Conservation (phyloP, 1,140 invertebrate genomes). For the Antheraea mylitta region DNA sequence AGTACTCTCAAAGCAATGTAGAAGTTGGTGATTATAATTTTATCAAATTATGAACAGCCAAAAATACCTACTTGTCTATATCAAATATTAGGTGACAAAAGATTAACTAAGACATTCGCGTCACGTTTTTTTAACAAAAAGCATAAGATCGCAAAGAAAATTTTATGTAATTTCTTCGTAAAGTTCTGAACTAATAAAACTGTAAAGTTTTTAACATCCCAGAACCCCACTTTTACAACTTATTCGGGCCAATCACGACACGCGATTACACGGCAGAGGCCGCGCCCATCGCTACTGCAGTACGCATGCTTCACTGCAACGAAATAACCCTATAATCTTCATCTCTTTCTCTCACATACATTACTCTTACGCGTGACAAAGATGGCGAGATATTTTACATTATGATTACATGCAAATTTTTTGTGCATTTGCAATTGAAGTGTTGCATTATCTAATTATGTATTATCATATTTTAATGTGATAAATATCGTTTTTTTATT, state of each 20-base stretch:
- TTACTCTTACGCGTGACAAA: constrained; percentile 30
- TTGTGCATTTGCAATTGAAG: constrained; percentile 70
- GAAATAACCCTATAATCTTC: constrained; percentile 33
- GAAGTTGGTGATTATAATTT: too few relatives aligned
- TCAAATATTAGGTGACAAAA: not conserved
- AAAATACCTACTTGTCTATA: too few relatives aligned
- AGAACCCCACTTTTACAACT: constrained; percentile 52
- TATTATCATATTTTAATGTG: constrained; percentile 46
- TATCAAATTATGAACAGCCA: too few relatives aligned
- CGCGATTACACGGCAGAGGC: constrained; percentile 39
- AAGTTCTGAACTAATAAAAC: constrained; percentile 55
- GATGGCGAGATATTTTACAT: constrained; percentile 45
- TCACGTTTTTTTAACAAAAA: constrained; percentile 38
- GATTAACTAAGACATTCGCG: constrained; percentile 24
- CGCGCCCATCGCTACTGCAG: constrained; percentile 56
- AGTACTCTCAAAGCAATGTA: too few relatives aligned
- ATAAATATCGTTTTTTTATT: not conserved
- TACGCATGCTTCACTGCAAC: constrained; percentile 62
- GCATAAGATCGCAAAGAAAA: constrained; percentile 33
- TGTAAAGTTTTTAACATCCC: constrained; percentile 41
- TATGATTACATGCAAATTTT: constrained; percentile 66
- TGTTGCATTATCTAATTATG: constrained; percentile 67
- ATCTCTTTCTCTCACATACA: constrained; percentile 47
- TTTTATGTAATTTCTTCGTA: constrained; percentile 52
- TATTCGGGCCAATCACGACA: constrained; percentile 48